A percentile compares a stretch with the other conserved stretches of the same genome.
Evolutionary conservation across 2,113 vertebrate species (phyloP).

Genomic region (Isurus oxyrinchus): DNA sequence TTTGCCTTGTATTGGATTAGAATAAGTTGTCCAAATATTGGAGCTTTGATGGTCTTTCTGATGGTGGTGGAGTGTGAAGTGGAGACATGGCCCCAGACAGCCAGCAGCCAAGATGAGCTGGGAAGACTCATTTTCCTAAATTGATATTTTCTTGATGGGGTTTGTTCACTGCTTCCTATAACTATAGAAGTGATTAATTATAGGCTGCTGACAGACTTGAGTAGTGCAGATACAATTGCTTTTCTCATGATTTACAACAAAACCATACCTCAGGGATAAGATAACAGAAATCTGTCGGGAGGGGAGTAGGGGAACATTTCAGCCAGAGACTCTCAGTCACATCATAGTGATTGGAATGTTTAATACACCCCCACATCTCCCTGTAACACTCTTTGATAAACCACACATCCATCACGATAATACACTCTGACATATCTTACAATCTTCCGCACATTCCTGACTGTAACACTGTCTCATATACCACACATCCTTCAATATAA

Average conservation of each 20-base stretch:
- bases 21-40: background rate
- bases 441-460: background rate
- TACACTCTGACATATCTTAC: background rate
- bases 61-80: background rate
- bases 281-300: background rate
- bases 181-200: slow-evolving; percentile 17
- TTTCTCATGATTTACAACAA: background rate
- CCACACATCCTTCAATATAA: background rate
- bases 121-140: background rate
- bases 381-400: background rate
- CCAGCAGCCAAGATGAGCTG: background rate
- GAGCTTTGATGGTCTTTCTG: background rate
- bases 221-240: background rate
- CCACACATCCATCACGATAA: background rate
- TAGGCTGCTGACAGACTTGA: background rate
- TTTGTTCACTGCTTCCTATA: background rate
- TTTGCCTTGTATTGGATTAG: background rate
- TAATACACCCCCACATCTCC: background rate
- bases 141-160: slow-evolving; percentile 12
- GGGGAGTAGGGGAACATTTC: background rate
- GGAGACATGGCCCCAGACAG: background rate
- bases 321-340: background rate
- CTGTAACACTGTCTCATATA: background rate
- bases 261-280: background rate
- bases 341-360: background rate